phyloP scores from a whole-genome alignment of 2,797 vertebrate species.

The Nannoperca australis region DNA sequence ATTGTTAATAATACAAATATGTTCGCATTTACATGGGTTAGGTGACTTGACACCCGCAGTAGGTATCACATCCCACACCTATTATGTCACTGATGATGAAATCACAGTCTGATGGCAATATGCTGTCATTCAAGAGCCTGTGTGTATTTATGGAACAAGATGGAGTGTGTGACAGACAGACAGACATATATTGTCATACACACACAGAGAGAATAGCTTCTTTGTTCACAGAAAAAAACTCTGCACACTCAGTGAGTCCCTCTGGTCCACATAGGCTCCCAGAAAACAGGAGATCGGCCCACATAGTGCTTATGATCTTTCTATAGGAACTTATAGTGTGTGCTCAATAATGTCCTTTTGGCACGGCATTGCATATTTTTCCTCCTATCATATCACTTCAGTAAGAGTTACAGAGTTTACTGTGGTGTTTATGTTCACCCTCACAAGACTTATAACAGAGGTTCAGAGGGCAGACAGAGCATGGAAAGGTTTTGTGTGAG shows the following conservation, averaged over 20 bases:
- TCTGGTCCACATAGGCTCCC: slow-evolving; percentile 23
- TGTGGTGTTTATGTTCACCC: not conserved
- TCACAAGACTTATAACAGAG: not conserved
- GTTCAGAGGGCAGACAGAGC: not conserved
- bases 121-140: slow-evolving; percentile 11
- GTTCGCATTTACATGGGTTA: not conserved
- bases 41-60: not conserved
- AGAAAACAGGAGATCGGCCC: slow-evolving; percentile 6
- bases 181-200: slow-evolving; percentile 22
- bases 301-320: not conserved
- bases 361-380: not conserved
- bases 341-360: not conserved
- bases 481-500: not conserved
- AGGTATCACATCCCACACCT: slow-evolving; percentile 2
- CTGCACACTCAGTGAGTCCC: slow-evolving; percentile 15
- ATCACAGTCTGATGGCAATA: slow-evolving; percentile 3
- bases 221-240: slow-evolving; percentile 30
- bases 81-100: not conserved
- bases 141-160: slow-evolving; percentile 17
- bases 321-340: not conserved
- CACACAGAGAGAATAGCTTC: slow-evolving; percentile 24
- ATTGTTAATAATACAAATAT: not conserved
- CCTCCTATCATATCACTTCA: not conserved
- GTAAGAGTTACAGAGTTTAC: not conserved
- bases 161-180: slow-evolving; percentile 26